A percentile compares a stretch with the other conserved stretches of the same genome.
phyloP scores from a whole-genome alignment of 2,113 vertebrate genomes.

The Peromyscus californicus region DNA sequence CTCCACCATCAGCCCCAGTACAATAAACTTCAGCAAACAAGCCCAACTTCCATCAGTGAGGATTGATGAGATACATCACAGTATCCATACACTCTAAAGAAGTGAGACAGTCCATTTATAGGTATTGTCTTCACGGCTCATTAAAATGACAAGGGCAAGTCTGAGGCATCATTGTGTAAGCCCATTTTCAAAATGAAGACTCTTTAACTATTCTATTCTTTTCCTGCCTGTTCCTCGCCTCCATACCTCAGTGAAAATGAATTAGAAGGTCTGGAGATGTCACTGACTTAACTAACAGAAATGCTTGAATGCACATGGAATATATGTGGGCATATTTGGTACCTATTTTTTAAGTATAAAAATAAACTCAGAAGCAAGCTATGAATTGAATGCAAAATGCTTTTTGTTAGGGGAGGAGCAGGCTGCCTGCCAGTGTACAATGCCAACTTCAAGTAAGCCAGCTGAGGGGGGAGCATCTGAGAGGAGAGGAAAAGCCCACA shows the following conservation, averaged over 20 bases:
- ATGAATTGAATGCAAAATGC: slow-evolving; percentile 49
- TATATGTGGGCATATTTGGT: slow-evolving; percentile 36
- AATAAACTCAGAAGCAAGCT: slow-evolving; percentile 58
- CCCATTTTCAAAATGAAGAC: not conserved
- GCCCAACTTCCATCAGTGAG: not conserved
- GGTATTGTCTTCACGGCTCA: not conserved
- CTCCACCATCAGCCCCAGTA: not conserved
- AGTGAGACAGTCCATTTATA: not conserved
- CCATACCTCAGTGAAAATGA: not conserved
- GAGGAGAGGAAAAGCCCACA: not conserved
- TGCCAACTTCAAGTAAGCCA: not conserved
- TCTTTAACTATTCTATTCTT: not conserved
- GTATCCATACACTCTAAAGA: not conserved
- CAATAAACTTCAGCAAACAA: not conserved
- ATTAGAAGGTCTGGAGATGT: not conserved
- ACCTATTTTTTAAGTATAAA: slow-evolving; percentile 26
- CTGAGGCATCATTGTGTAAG: not conserved
- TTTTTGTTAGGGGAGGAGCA: not conserved
- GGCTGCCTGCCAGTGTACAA: not conserved
- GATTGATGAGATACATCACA: not conserved
- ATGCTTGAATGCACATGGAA: slow-evolving; percentile 34
- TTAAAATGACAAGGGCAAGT: not conserved
- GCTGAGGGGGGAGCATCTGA: too few relatives aligned
- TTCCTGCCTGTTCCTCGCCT: not conserved
- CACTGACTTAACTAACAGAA: not conserved